Percentiles rank a stretch among this genome's conserved stretches.
phyloP scores from a whole-genome alignment of 2,888 invertebrate species.

The Eudemis profundana region DNA sequence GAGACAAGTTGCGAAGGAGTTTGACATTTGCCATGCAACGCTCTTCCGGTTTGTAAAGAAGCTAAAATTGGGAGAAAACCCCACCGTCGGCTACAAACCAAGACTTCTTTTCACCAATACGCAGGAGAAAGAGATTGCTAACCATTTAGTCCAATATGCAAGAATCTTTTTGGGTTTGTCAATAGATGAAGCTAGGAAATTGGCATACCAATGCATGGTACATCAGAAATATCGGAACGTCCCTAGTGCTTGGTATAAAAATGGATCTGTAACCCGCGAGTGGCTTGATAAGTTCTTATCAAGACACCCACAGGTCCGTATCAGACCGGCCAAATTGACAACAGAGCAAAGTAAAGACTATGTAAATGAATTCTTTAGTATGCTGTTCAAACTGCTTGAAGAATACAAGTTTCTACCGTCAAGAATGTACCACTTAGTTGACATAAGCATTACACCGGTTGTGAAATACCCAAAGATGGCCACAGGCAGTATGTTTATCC shows the following conservation, averaged over 20 bases:
- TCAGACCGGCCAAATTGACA: neutral
- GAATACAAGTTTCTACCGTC: neutral
- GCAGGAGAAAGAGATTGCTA: neutral
- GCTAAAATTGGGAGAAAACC: neutral
- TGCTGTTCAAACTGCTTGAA: neutral
- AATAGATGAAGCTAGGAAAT: neutral
- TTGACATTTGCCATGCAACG: neutral
- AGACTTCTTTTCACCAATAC: neutral
- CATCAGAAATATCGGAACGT: neutral
- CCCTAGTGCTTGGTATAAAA: conserved; percentile 5
- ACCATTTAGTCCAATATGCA: conserved; percentile 1
- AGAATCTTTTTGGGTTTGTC: neutral
- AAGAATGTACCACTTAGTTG: conserved; percentile 8
- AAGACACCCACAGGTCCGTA: conserved; percentile 1
- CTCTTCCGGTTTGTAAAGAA: conserved; percentile 7
- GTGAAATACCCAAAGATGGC: neutral
- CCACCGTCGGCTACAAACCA: conserved; percentile 11
- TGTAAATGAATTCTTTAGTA: conserved; percentile 6
- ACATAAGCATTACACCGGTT: neutral
- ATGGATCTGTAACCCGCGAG: conserved; percentile 4
- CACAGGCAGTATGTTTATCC: neutral
- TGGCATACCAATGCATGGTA: neutral
- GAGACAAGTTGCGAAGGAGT: neutral
- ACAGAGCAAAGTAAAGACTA: neutral
- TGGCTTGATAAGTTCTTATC: conserved; percentile 7